Evolutionary conservation across 1,140 invertebrate genomes (phyloP).

Genomic region (Cyclargus thomasi): DNA sequence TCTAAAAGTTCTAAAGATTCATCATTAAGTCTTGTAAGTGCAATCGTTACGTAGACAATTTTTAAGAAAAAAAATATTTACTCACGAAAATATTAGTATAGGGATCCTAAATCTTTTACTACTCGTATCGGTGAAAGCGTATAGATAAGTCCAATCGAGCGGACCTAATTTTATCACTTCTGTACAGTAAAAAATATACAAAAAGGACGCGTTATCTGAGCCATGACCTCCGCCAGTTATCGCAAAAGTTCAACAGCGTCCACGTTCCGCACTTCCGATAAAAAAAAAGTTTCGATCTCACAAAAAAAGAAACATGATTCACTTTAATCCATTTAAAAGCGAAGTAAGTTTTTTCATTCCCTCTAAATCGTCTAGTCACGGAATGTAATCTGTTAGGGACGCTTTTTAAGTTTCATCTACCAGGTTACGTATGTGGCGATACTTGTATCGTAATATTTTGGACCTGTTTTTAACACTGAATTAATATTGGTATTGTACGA

Average conservation of each 20-base stretch:
- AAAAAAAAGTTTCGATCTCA: constrained; percentile 17
- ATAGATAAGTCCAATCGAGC: constrained; percentile 1
- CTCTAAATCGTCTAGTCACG: not conserved
- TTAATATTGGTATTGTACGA: no score
- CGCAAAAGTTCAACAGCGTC: constrained; percentile 30
- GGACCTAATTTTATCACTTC: constrained; percentile 27
- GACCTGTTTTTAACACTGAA: no score
- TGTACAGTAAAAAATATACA: constrained; percentile 27
- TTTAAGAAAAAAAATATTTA: no score
- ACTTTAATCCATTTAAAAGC: constrained; percentile 12
- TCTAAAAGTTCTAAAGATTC: no score
- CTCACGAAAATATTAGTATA: not conserved
- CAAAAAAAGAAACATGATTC: constrained; percentile 15
- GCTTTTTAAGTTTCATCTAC: not conserved
- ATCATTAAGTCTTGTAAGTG: no score
- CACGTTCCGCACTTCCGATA: constrained; percentile 26
- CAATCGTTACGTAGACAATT: no score
- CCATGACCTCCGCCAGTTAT: constrained; percentile 37
- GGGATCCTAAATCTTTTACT: not conserved
- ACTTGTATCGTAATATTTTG: no score
- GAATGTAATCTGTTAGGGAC: not conserved
- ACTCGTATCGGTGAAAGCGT: not conserved
- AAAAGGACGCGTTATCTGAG: constrained; percentile 36
- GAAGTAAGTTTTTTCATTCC: not conserved
- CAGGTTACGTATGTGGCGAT: not conserved